These are phyloP conservation scores for Rhagium mordax DNA, from an alignment of 2,888 invertebrate genomes.

Conservation along the genomic window DNA sequence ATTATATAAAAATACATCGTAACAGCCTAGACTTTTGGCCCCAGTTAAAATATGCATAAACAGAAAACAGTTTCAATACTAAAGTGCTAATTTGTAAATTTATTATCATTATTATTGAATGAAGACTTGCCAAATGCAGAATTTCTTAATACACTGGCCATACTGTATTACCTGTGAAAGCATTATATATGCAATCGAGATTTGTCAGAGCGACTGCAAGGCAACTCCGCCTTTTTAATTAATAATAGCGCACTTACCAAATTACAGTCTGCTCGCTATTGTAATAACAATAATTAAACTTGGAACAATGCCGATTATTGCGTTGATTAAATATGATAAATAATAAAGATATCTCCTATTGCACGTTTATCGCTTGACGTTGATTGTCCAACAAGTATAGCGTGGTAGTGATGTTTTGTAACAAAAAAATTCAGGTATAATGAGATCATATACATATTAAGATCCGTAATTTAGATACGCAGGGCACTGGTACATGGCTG, in stretches of 20 bases:
- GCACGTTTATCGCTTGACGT: not conserved
- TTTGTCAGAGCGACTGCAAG: slow-evolving; percentile 23
- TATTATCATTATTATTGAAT: no score
- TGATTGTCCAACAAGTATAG: not conserved
- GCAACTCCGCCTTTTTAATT: slow-evolving; percentile 35
- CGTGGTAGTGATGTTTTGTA: not conserved
- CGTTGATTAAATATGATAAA: slow-evolving; percentile 39
- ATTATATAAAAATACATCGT: no score
- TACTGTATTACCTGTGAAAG: not conserved
- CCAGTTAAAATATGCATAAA: no score
- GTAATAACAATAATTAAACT: slow-evolving; percentile 23
- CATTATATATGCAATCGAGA: slow-evolving; percentile 28
- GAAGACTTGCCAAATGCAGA: no score
- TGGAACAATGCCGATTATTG: slow-evolving; percentile 33
- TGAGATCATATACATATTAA: not conserved
- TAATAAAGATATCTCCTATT: slow-evolving; percentile 27
- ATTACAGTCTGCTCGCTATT: slow-evolving; percentile 24
- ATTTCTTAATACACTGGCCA: not conserved
- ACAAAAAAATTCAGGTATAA: not conserved
- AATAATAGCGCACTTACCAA: slow-evolving; percentile 28
- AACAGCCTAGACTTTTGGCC: no score
- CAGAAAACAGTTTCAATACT: no score
- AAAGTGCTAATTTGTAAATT: no score
- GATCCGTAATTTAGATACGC: not conserved
- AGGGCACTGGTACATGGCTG: not conserved